A percentile compares a stretch with the other conserved stretches of the same genome.
Evolutionary conservation across 2,888 invertebrate genomes (phyloP).

Genomic region (Caenorhabditis sulstoni): DNA sequence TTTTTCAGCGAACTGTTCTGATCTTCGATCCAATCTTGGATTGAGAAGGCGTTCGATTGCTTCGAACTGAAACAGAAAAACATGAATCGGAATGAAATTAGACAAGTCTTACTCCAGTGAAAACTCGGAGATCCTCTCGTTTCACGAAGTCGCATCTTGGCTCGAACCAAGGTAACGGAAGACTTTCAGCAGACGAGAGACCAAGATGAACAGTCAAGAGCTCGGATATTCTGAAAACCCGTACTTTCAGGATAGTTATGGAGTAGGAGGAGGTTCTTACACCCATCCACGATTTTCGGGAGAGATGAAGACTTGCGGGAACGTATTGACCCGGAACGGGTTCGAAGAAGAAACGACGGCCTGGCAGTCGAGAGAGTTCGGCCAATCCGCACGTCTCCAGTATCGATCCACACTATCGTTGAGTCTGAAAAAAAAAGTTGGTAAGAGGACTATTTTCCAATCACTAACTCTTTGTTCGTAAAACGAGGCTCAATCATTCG

Average conservation of each 20-base stretch:
- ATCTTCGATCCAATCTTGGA: conserved; percentile 34
- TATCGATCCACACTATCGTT: conserved; percentile 45
- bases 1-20: conserved; percentile 53
- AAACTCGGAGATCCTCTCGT: conserved; percentile 27
- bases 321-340: conserved; percentile 73
- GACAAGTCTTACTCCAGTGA: conserved; percentile 34
- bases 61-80: conserved; percentile 32
- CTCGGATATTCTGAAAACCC: conserved; percentile 81
- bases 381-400: conserved; percentile 72
- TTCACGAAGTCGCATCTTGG: conserved; percentile 84
- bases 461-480: conserved; percentile 20
- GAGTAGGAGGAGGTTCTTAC: conserved; percentile 63
- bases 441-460: neutral
- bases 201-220: conserved; percentile 85
- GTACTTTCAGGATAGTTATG: too few relatives aligned
- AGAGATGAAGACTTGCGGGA: conserved; percentile 85
- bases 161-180: conserved; percentile 88
- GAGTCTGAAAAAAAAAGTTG: conserved; percentile 15
- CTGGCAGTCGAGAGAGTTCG: conserved; percentile 67
- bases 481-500: conserved; percentile 50
- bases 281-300: conserved; percentile 87
- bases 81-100: neutral
- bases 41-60: conserved; percentile 49
- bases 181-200: conserved; percentile 84
- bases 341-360: conserved; percentile 66